These are phyloP conservation scores for Nomada hirtipes DNA, from an alignment of 2,888 invertebrate species.

Conservation along the genomic window DNA sequence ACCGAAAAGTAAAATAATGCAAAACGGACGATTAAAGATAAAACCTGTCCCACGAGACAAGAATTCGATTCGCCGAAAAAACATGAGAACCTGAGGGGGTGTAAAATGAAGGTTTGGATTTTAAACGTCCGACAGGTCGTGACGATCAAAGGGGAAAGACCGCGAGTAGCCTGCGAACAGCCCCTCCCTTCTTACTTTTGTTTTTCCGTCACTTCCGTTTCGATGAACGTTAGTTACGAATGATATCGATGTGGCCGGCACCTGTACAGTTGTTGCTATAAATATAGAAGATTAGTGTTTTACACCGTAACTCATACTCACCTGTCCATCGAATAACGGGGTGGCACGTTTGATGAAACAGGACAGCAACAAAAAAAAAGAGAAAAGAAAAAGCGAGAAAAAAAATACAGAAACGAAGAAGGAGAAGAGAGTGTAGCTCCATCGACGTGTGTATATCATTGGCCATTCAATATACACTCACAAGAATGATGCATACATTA, in stretches of 20 bases:
- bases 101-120: background rate
- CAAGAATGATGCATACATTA: conserved; percentile 40
- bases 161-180: conserved; percentile 9
- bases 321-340: conserved; percentile 47
- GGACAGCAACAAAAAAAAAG: background rate
- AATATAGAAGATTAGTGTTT: conserved; percentile 84
- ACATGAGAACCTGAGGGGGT: no score
- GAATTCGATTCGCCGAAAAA: no score
- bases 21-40: no score
- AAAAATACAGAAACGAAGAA: background rate
- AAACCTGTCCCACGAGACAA: no score
- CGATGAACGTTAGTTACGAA: conserved; percentile 25
- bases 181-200: conserved; percentile 52
- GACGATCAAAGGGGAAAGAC: conserved; percentile 14
- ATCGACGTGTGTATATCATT: conserved; percentile 55
- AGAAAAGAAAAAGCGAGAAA: background rate
- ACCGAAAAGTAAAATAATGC: no score
- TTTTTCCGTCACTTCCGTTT: conserved; percentile 27
- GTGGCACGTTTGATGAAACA: background rate
- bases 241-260: conserved; percentile 80
- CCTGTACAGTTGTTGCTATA: conserved; percentile 84
- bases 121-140: background rate
- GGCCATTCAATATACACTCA: conserved; percentile 48
- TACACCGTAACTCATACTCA: conserved; percentile 77
- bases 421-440: conserved; percentile 35